Evolutionary conservation across 2,888 invertebrate species (phyloP).

Genomic region (Pterostichus madidus): DNA sequence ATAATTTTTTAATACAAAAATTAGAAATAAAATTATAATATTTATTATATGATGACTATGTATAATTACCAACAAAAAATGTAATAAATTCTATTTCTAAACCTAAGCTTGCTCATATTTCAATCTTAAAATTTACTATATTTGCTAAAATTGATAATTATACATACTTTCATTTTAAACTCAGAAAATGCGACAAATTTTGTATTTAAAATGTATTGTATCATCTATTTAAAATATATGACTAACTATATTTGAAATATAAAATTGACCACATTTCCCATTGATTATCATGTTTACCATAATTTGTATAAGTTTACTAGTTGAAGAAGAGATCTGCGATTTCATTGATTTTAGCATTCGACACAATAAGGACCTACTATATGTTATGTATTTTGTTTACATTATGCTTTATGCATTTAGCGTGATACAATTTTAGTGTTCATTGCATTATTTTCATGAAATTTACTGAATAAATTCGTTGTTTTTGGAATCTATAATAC

Average conservation of each 20-base stretch:
- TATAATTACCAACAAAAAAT: slow-evolving; percentile 32
- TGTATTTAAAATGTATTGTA: slow-evolving; percentile 19
- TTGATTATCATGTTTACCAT: background rate
- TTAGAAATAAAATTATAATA: background rate
- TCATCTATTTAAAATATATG: slow-evolving; percentile 20
- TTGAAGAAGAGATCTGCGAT: slow-evolving; percentile 54
- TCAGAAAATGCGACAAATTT: slow-evolving; percentile 16
- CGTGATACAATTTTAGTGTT: slow-evolving; percentile 44
- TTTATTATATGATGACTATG: slow-evolving; percentile 10
- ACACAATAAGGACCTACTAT: slow-evolving; percentile 60
- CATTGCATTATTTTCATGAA: slow-evolving; percentile 50
- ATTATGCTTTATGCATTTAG: slow-evolving; percentile 32
- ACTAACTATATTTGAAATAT: slow-evolving; percentile 38
- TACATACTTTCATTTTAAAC: slow-evolving; percentile 14
- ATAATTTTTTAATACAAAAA: no score
- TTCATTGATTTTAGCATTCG: slow-evolving; percentile 58
- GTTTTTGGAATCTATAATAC: slow-evolving; percentile 52
- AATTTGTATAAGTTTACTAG: slow-evolving; percentile 10
- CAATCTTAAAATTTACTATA: slow-evolving; percentile 16
- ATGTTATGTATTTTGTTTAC: slow-evolving; percentile 25
- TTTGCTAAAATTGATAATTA: slow-evolving; percentile 26
- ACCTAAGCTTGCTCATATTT: no score
- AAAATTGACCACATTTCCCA: slow-evolving; percentile 16
- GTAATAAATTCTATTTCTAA: slow-evolving; percentile 27
- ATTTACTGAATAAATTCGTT: slow-evolving; percentile 61